A percentile compares a stretch with the other conserved stretches of the same genome.
phyloP scores from a whole-genome alignment of 2,797 vertebrate genomes.

The Meda fulgida region DNA sequence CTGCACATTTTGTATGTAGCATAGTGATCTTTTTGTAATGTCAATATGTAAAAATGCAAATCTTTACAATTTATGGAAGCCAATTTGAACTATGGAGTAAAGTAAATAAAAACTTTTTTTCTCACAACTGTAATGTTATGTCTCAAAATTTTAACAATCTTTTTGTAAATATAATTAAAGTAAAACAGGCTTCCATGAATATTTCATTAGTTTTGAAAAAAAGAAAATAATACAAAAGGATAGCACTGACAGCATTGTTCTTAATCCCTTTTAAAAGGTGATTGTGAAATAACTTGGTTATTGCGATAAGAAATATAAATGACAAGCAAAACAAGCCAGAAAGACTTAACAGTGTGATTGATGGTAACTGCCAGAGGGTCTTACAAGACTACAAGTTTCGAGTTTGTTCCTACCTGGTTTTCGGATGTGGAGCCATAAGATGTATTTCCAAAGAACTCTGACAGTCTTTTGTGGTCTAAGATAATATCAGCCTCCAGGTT shows the following conservation, averaged over 20 bases:
- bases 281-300: conserved; percentile 12
- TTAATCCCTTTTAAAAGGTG: conserved; percentile 22
- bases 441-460: neutral
- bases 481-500: conserved; percentile 63
- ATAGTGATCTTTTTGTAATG: neutral
- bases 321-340: conserved; percentile 12
- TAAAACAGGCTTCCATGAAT: neutral
- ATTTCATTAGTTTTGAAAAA: neutral
- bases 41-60: neutral
- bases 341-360: neutral
- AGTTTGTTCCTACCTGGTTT: conserved; percentile 44
- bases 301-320: conserved; percentile 19
- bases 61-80: neutral
- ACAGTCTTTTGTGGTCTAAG: conserved; percentile 50
- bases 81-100: neutral
- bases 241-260: conserved; percentile 17
- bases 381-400: neutral
- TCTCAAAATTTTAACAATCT: too few relatives aligned
- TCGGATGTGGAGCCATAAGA: conserved; percentile 50
- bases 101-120: neutral
- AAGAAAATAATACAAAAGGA: neutral
- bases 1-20: neutral
- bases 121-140: neutral
- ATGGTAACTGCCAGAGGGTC: neutral
- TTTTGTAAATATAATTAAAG: too few relatives aligned